These are phyloP conservation scores for Muntiacus muntjak DNA, from an alignment of 2,113 vertebrate genomes.

Conservation along the genomic window DNA sequence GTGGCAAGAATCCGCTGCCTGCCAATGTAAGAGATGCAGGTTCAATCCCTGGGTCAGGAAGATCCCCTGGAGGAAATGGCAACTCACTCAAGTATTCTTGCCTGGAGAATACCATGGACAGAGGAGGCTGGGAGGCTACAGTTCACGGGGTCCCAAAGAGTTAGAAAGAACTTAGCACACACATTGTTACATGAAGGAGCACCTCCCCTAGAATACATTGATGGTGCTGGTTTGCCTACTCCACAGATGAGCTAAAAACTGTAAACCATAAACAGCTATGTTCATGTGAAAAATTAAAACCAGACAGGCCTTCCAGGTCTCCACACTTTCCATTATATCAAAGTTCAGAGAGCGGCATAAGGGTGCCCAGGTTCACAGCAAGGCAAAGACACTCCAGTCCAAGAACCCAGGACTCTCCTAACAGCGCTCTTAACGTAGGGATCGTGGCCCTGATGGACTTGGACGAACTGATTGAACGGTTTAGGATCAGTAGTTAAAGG, in stretches of 20 bases:
- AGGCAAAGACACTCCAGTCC: not conserved
- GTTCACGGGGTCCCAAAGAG: not conserved
- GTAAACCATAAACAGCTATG: not conserved
- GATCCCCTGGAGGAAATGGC: not conserved
- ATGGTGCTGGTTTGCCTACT: not conserved
- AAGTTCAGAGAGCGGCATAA: not conserved
- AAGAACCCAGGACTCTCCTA: not conserved
- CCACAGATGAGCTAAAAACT: not conserved
- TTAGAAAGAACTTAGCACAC: not conserved
- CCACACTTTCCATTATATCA: not conserved
- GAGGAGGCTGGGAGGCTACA: not conserved
- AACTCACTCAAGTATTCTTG: not conserved
- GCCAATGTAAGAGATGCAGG: not conserved
- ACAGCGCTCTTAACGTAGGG: not conserved
- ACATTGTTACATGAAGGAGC: not conserved
- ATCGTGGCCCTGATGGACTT: not conserved
- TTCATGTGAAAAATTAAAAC: not conserved
- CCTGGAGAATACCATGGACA: not conserved
- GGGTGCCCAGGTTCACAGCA: not conserved
- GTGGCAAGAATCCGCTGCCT: not conserved
- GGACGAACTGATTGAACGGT: not conserved
- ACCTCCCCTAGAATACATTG: not conserved
- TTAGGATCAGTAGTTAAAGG: not conserved
- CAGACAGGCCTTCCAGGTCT: not conserved
- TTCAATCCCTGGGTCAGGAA: not conserved